Base-by-base conservation (phyloP, 2,797 vertebrate species). In the Macropus fuliginosus region DNA sequence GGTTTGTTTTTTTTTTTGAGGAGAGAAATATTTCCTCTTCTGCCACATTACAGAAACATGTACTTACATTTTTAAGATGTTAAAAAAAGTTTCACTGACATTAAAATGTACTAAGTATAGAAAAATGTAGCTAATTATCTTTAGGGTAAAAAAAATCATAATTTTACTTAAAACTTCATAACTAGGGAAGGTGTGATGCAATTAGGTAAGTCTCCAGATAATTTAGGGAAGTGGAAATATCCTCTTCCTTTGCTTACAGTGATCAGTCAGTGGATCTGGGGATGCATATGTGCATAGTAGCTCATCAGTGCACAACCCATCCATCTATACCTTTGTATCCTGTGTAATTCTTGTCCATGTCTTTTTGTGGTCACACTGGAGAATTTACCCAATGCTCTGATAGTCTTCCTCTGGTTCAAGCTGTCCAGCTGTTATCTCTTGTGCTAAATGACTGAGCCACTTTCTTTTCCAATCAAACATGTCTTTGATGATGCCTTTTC, bases 1-100 rank as follows among this genome's bases (percentile, higher is more conserved):
- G 46, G 2, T 46, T 46, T 46, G 46, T 1, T 46, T 46, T 46
- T 46, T 93, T 95, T 95, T 52, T 1, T 62, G 57, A 91, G 52
- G 28, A 92, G 93, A 95, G 18, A 16, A 92, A 95, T 28, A 74
- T 9, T 18, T 55, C 55, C 91, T 95, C 55, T 92, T 92, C 14
- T 91, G 40, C 1, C 8, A 87, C 31, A 93, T 93, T 92, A 54
- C 34, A 81, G 66, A 74, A 74, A 74, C 29, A 21, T 5, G 40
- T 74, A 29, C 34, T 66, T 66, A n/a, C 16, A 40, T 74, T 74
- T 40, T 74, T 62, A 74, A 40, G 34, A 40, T 81, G 66, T 46
- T 74, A 46, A 81, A 40, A 74, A 46, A 74, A 18, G n/a, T 74
- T n/a, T 74, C 14, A 2, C n/a, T 74, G 14, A 74, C 5, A n/a